Evolutionary conservation across 2,113 vertebrate species (phyloP).

Genomic region (Psilopogon haemacephalus): DNA sequence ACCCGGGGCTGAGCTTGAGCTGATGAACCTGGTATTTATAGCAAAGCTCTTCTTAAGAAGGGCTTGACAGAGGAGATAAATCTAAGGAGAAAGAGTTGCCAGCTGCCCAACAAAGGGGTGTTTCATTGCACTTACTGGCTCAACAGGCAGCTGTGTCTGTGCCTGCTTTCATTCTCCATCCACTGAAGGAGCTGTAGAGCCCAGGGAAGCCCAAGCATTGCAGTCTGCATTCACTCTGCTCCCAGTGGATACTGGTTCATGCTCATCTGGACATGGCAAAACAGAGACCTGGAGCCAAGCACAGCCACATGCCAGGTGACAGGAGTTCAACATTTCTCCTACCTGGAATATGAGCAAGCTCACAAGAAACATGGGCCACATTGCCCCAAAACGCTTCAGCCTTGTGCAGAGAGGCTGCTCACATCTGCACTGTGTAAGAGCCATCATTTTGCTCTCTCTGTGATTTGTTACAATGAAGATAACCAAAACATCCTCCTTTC

Average conservation of each 20-base stretch:
- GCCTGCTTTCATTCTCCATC: background rate
- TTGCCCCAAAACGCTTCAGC: rapidly evolving
- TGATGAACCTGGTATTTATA: background rate
- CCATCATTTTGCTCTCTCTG: background rate
- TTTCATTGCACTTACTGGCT: background rate
- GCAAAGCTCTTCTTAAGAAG: conserved; percentile 1
- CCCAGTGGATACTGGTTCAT: rapidly evolving
- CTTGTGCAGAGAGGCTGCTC: background rate
- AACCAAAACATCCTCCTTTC: background rate
- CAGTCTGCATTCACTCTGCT: background rate
- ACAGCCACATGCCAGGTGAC: rapidly evolving
- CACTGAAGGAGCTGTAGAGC: background rate
- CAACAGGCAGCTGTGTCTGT: background rate
- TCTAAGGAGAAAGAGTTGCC: background rate
- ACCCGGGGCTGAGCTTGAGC: background rate
- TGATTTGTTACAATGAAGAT: background rate
- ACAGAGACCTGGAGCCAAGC: background rate
- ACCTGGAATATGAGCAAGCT: rapidly evolving
- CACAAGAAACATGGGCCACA: rapidly evolving
- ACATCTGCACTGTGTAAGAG: rapidly evolving
- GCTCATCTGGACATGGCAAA: rapidly evolving
- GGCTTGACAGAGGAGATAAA: background rate
- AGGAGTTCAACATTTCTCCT: too few relatives aligned
- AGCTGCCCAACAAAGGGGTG: background rate
- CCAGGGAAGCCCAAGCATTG: background rate